Evolutionary conservation across 2,797 vertebrate species (phyloP).

Genomic region (Anomalospiza imberbis): DNA sequence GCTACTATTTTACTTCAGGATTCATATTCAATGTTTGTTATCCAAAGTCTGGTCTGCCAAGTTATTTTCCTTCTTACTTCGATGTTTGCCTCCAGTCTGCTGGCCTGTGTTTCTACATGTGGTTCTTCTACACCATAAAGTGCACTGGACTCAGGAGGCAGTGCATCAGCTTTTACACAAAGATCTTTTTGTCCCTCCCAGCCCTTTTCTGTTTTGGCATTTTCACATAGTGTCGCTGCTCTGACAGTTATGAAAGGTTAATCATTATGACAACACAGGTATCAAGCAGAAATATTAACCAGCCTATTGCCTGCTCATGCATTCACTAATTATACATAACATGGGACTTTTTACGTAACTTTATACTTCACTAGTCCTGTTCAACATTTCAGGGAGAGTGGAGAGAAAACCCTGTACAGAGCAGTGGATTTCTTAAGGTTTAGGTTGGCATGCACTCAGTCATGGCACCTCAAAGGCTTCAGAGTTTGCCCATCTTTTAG

Average conservation of each 20-base stretch:
- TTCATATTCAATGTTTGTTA: neutral
- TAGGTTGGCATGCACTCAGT: too few species aligned
- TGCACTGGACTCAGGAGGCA: neutral
- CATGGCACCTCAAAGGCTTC: neutral
- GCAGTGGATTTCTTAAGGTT: neutral
- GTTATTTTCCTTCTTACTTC: neutral
- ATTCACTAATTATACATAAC: neutral
- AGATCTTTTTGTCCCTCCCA: neutral
- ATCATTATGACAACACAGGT: neutral
- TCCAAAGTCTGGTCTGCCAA: neutral
- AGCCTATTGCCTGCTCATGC: neutral
- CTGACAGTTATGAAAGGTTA: neutral
- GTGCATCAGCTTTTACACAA: neutral
- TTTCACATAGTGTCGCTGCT: neutral
- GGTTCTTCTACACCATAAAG: neutral
- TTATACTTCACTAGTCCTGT: neutral
- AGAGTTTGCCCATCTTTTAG: neutral
- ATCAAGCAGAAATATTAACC: neutral
- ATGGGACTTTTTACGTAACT: neutral
- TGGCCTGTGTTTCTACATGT: neutral
- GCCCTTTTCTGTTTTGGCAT: neutral
- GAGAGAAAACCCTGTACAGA: neutral
- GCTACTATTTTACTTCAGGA: neutral
- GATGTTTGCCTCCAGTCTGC: neutral
- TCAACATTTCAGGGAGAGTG: neutral